phyloP scores from a whole-genome alignment of 2,888 invertebrate genomes.

The Polia nebulosa region DNA sequence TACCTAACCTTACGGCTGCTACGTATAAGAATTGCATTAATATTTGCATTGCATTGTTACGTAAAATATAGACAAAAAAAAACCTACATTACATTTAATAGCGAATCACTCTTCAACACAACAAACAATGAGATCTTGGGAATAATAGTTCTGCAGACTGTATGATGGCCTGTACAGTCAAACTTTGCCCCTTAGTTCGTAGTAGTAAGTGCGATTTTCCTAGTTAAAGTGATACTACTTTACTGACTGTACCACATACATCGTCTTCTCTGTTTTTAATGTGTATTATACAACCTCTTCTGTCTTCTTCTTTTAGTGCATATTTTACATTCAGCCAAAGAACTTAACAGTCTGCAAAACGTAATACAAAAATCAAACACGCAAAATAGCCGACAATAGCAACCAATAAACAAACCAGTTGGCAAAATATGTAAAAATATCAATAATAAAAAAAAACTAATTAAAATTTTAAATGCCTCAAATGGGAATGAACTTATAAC shows the following conservation, averaged over 20 bases:
- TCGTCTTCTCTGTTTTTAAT: conserved; percentile 6
- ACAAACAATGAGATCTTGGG: conserved; percentile 67
- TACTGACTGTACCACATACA: not conserved
- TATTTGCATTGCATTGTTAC: conserved; percentile 59
- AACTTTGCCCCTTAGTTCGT: conserved; percentile 2
- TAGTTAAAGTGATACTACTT: not conserved
- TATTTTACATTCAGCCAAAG: conserved; percentile 27
- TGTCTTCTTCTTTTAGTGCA: conserved; percentile 11
- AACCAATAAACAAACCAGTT: conserved; percentile 66
- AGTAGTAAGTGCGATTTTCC: not conserved
- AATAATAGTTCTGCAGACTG: conserved; percentile 64
- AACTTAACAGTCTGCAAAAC: conserved; percentile 58
- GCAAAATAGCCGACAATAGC: conserved; percentile 64
- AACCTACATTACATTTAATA: conserved; percentile 52
- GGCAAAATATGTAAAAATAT: conserved; percentile 57
- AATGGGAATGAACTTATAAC: conserved; percentile 77
- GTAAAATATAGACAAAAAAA: conserved; percentile 46
- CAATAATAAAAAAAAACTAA: conserved; percentile 43
- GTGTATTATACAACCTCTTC: conserved; percentile 43
- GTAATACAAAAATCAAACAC: conserved; percentile 62
- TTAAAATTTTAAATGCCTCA: conserved; percentile 78
- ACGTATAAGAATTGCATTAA: conserved; percentile 61
- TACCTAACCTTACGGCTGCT: conserved; percentile 55
- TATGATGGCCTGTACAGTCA: not conserved
- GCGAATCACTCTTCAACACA: conserved; percentile 63